These are phyloP conservation scores for Fratercula arctica DNA, from an alignment of 2,797 vertebrate species.

Conservation along the genomic window DNA sequence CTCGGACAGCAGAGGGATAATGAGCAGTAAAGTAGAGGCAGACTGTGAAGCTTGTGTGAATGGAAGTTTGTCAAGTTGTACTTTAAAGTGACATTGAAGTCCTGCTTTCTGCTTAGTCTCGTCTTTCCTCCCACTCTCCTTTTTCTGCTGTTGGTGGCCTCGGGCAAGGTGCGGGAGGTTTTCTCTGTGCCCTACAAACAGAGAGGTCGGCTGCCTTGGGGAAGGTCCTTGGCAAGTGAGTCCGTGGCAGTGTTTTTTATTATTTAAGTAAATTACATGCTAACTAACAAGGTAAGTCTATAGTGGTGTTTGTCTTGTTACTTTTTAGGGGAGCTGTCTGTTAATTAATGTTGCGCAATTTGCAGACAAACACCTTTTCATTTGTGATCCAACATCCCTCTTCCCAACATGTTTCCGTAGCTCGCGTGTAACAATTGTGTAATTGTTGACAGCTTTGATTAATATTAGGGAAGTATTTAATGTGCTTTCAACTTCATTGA, in stretches of 20 bases:
- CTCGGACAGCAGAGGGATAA: background rate
- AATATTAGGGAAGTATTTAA: background rate
- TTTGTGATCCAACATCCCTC: background rate
- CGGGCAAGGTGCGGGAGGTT: background rate
- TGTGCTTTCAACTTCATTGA: background rate
- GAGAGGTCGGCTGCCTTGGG: background rate
- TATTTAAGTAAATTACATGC: background rate
- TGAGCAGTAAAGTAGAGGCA: background rate
- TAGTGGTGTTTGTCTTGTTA: accelerated
- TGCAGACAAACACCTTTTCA: background rate
- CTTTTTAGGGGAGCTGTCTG: background rate
- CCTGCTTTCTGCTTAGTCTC: background rate
- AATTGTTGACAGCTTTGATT: background rate
- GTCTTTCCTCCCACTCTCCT: background rate
- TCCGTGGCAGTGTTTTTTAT: background rate
- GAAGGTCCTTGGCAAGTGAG: background rate
- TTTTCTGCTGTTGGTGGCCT: background rate
- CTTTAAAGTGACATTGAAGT: background rate
- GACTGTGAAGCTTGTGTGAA: background rate
- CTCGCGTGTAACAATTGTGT: accelerated
- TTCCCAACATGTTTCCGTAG: accelerated
- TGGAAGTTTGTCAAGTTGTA: background rate
- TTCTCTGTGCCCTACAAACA: background rate
- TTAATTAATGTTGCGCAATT: background rate
- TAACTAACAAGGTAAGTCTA: background rate